These are phyloP conservation scores for Tiphia femorata DNA, from an alignment of 2,888 invertebrate genomes.

Conservation along the genomic window DNA sequence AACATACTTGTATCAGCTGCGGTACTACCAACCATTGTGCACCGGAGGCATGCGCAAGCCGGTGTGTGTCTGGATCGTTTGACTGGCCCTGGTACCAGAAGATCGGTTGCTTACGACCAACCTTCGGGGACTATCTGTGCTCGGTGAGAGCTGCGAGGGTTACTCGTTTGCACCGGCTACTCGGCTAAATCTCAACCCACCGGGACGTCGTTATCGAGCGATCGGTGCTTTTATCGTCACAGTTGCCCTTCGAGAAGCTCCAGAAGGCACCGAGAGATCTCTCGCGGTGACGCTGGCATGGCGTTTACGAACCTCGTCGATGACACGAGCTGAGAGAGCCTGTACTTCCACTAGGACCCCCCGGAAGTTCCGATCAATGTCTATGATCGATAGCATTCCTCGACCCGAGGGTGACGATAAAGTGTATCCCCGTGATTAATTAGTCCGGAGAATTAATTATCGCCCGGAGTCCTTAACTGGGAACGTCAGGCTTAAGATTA, in stretches of 20 bases:
- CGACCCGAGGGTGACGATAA: conserved; percentile 29
- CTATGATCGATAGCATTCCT: conserved; percentile 31
- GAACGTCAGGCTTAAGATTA: conserved; percentile 37
- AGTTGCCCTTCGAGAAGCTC: too few species aligned
- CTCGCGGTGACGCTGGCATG: too few species aligned
- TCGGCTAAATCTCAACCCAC: conserved; percentile 29
- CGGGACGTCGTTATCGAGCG: conserved; percentile 41
- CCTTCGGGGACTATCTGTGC: conserved; percentile 43
- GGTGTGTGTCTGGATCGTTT: conserved; percentile 51
- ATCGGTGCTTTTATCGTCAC: conserved; percentile 35
- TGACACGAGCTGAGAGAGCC: too few species aligned
- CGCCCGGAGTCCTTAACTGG: conserved; percentile 22
- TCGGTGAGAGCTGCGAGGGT: conserved; percentile 19
- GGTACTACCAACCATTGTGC: conserved; percentile 56
- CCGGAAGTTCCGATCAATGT: neutral
- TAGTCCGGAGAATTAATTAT: conserved; percentile 43
- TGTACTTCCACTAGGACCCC: too few species aligned
- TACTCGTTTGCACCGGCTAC: conserved; percentile 45
- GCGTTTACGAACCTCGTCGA: too few species aligned
- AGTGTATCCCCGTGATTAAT: conserved; percentile 40
- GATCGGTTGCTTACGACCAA: conserved; percentile 51
- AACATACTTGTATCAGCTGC: conserved; percentile 62
- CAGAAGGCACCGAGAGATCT: too few species aligned
- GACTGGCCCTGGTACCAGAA: conserved; percentile 48
- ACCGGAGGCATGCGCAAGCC: conserved; percentile 52